phyloP scores from a whole-genome alignment of 2,888 invertebrate genomes.

The Ashinkailepas kermadecensis region DNA sequence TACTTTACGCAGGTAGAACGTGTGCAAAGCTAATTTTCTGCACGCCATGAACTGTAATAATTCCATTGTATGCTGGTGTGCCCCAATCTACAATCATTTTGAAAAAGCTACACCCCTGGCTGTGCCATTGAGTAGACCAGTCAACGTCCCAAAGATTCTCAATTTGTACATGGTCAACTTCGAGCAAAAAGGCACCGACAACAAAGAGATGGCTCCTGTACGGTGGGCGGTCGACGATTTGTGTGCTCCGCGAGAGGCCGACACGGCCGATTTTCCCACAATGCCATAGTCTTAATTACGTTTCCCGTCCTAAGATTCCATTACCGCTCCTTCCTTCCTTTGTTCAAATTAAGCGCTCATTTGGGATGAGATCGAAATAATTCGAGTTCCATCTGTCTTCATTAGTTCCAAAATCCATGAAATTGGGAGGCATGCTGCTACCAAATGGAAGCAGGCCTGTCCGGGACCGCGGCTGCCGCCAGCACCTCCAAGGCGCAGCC shows the following conservation, averaged over 20 bases:
- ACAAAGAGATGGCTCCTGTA: too few relatives aligned
- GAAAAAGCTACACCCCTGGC: too few relatives aligned
- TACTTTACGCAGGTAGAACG: too few relatives aligned
- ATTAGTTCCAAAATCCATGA: slow-evolving; percentile 20
- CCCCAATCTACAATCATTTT: too few relatives aligned
- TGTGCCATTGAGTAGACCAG: too few relatives aligned
- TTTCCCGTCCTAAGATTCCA: slow-evolving; percentile 9
- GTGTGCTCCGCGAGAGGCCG: neutral
- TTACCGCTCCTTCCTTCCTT: slow-evolving; percentile 20
- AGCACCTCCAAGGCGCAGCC: neutral
- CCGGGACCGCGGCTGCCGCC: neutral
- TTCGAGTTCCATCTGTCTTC: slow-evolving; percentile 17
- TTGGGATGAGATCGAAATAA: slow-evolving; percentile 15
- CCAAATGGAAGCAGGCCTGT: neutral
- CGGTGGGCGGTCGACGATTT: neutral
- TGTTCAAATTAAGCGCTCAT: slow-evolving; percentile 17
- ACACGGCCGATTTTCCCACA: neutral
- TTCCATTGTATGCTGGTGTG: too few relatives aligned
- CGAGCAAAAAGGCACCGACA: too few relatives aligned
- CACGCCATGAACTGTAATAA: too few relatives aligned
- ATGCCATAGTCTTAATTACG: neutral
- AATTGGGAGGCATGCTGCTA: slow-evolving; percentile 14
- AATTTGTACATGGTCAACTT: too few relatives aligned
- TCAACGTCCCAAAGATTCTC: too few relatives aligned
- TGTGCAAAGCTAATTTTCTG: too few relatives aligned